Evolutionary conservation across 2,113 vertebrate genomes (phyloP).

Genomic region (Peromyscus leucopus): DNA sequence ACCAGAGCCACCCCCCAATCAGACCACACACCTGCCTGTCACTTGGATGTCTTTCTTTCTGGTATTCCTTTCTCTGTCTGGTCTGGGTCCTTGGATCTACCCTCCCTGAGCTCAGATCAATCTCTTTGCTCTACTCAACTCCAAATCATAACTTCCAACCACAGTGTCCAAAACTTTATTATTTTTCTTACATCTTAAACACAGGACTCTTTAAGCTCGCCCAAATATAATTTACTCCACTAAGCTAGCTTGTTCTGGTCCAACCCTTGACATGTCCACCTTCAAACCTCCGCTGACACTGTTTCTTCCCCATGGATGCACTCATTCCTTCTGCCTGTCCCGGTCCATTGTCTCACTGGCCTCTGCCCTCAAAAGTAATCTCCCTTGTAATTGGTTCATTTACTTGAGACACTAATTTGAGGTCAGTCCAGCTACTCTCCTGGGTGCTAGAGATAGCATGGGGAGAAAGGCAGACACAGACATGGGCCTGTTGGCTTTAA

Average conservation of each 20-base stretch:
- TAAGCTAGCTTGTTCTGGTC: neutral
- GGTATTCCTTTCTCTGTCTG: neutral
- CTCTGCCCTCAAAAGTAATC: neutral
- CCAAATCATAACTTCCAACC: neutral
- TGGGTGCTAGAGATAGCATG: neutral
- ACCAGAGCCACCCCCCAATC: neutral
- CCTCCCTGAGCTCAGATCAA: neutral
- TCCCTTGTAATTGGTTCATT: neutral
- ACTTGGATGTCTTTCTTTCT: neutral
- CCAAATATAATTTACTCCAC: neutral
- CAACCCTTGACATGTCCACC: fast-evolving
- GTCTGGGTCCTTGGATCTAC: neutral
- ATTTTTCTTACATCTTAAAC: neutral
- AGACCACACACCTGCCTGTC: neutral
- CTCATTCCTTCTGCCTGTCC: neutral
- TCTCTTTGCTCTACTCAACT: neutral
- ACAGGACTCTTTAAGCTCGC: neutral
- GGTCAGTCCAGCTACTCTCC: neutral
- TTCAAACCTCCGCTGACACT: neutral
- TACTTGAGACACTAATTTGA: neutral
- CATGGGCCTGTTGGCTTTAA: neutral
- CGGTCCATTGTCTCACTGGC: neutral
- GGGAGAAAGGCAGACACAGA: neutral
- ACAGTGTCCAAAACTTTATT: neutral
- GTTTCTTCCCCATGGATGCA: too few relatives aligned